A percentile compares a stretch with the other conserved stretches of the same genome.
Evolutionary conservation across 2,797 vertebrate species (phyloP).

Genomic region (Ammospiza maritima): DNA sequence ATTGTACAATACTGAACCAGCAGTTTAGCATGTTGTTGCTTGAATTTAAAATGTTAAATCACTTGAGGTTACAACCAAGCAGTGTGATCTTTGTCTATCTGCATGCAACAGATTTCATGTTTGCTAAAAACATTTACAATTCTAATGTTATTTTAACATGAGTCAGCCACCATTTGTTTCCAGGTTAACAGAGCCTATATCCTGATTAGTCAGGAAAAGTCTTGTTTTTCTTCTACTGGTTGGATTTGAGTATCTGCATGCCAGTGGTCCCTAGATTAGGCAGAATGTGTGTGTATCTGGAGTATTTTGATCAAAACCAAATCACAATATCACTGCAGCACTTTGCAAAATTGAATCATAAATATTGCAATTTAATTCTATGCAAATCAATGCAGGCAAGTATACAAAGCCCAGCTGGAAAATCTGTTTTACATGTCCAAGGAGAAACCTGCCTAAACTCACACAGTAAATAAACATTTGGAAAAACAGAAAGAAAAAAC

Average conservation of each 20-base stretch:
- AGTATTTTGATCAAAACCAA: neutral
- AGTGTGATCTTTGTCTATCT: neutral
- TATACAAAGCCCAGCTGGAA: neutral
- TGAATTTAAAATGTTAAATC: slow-evolving; percentile 2
- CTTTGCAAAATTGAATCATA: neutral
- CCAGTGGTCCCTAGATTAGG: neutral
- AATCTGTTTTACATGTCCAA: neutral
- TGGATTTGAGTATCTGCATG: neutral
- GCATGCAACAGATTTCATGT: neutral
- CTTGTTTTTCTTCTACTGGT: neutral
- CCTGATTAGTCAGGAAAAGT: neutral
- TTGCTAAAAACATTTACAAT: neutral
- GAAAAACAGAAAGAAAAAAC: neutral
- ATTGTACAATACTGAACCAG: neutral
- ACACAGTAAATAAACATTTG: neutral
- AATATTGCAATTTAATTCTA: neutral
- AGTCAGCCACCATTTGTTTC: neutral
- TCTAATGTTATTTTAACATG: neutral
- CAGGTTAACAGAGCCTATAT: neutral
- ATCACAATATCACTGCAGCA: neutral
- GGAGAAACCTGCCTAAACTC: neutral
- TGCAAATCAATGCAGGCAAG: slow-evolving; percentile 3
- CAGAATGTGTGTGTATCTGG: neutral
- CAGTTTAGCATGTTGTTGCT: neutral
- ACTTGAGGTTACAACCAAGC: neutral